phyloP scores from a whole-genome alignment of 1,140 invertebrate genomes.

The Whitmania pigra region DNA sequence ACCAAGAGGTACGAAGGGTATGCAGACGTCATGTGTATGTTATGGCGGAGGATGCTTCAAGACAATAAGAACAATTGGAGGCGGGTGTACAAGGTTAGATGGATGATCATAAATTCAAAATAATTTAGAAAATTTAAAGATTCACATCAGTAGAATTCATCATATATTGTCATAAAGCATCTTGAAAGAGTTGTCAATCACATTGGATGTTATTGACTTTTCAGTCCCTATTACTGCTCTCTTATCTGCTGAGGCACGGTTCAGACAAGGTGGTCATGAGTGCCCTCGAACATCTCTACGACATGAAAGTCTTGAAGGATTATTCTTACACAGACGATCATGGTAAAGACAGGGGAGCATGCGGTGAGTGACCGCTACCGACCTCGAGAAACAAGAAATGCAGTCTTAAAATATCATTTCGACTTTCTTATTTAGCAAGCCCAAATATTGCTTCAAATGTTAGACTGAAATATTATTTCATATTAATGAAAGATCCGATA shows the following conservation, averaged over 20 bases:
- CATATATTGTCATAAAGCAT: too few species aligned
- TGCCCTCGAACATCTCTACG: slow-evolving; percentile 84
- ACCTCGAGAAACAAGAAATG: too few species aligned
- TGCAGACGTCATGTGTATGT: slow-evolving; percentile 53
- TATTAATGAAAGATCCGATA: background rate
- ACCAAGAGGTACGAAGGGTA: slow-evolving; percentile 60
- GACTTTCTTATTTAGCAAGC: too few species aligned
- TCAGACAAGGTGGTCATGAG: slow-evolving; percentile 86
- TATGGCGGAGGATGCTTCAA: slow-evolving; percentile 91
- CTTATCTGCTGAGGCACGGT: slow-evolving; percentile 81
- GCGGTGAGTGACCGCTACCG: slow-evolving; percentile 41
- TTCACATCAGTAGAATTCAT: too few species aligned
- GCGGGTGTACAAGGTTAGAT: slow-evolving; percentile 79
- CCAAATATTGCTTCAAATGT: too few species aligned
- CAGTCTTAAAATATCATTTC: too few species aligned
- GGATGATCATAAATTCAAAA: slow-evolving; percentile 39
- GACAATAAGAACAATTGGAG: slow-evolving; percentile 88
- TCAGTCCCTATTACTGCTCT: slow-evolving; percentile 68
- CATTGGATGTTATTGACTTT: slow-evolving; percentile 30
- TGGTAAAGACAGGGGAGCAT: slow-evolving; percentile 86
- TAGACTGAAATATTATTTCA: too few species aligned
- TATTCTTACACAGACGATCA: slow-evolving; percentile 82
- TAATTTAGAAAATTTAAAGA: background rate
- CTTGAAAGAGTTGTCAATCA: too few species aligned
- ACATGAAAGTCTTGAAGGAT: slow-evolving; percentile 77